phyloP scores from a whole-genome alignment of 2,797 vertebrate species.

The Synanceia verrucosa region DNA sequence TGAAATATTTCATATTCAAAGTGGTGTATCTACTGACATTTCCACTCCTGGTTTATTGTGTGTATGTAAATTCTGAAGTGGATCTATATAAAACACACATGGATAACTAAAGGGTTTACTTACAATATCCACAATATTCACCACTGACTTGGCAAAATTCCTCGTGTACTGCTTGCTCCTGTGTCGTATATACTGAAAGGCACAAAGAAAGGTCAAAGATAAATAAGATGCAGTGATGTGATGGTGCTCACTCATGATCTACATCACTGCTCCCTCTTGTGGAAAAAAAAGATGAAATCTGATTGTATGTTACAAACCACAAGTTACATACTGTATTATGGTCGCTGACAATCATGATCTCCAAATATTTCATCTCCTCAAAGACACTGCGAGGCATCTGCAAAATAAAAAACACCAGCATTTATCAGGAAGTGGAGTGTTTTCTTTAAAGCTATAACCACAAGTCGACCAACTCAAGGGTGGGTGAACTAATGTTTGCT shows the following conservation, averaged over 20 bases:
- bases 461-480: constrained; percentile 3
- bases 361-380: constrained; percentile 98
- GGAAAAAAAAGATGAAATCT: constrained; percentile 40
- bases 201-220: constrained; percentile 26
- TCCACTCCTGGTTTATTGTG: background rate
- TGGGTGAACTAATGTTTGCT: constrained; percentile 10
- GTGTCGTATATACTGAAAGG: constrained; percentile 93
- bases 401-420: constrained; percentile 36
- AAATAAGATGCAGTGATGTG: constrained; percentile 8
- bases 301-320: background rate
- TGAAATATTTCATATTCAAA: background rate
- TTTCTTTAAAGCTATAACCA: background rate
- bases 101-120: constrained; percentile 85
- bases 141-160: constrained; percentile 97
- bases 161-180: constrained; percentile 89
- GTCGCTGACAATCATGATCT: constrained; percentile 97
- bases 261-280: constrained; percentile 43
- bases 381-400: constrained; percentile 92
- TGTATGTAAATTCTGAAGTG: background rate
- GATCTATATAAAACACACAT: background rate
- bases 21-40: background rate
- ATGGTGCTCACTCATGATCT: background rate
- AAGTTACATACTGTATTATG: constrained; percentile 91
- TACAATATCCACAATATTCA: constrained; percentile 96
- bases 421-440: background rate